Percentiles rank a stretch among this genome's conserved stretches.
Conservation (phyloP, 2,888 invertebrate species). For the Synanthedon formicaeformis region DNA sequence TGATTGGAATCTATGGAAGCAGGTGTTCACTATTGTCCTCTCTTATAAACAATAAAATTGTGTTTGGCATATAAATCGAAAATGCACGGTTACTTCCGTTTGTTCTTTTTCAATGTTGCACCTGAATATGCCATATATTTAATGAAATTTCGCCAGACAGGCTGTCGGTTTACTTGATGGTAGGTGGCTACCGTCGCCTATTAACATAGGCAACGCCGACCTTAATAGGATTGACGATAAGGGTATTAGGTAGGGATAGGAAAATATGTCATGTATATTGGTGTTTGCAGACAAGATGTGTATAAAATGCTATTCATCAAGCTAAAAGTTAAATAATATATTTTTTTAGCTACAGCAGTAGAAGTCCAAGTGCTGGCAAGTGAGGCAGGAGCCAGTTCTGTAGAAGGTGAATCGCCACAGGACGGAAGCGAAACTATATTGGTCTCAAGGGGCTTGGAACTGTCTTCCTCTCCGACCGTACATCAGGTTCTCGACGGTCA, state of each 20-base stretch:
- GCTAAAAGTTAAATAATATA: not conserved
- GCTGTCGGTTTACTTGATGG: too few species aligned
- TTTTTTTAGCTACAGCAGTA: slow-evolving; percentile 34
- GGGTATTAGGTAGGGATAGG: too few species aligned
- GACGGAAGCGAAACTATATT: slow-evolving; percentile 76
- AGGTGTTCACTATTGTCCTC: slow-evolving; percentile 17
- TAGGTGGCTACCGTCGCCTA: too few species aligned
- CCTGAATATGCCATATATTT: too few species aligned
- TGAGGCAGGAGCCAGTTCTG: slow-evolving; percentile 21
- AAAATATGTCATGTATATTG: too few species aligned
- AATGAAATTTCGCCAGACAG: too few species aligned
- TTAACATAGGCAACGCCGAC: too few species aligned
- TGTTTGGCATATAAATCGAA: slow-evolving; percentile 19
- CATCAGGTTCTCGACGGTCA: slow-evolving; percentile 92
- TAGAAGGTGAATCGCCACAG: slow-evolving; percentile 20
- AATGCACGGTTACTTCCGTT: too few species aligned
- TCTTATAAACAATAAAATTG: not conserved
- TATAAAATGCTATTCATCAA: too few species aligned
- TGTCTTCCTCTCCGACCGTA: slow-evolving; percentile 87
- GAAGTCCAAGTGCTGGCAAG: slow-evolving; percentile 41
- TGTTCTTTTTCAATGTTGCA: too few species aligned
- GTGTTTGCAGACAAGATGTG: too few species aligned
- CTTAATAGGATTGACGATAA: too few species aligned
- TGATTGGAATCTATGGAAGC: slow-evolving; percentile 26
- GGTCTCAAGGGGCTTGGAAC: slow-evolving; percentile 89